These are phyloP conservation scores for Eulemur mongoz DNA, from an alignment of 2,797 vertebrate genomes.

Conservation along the genomic window DNA sequence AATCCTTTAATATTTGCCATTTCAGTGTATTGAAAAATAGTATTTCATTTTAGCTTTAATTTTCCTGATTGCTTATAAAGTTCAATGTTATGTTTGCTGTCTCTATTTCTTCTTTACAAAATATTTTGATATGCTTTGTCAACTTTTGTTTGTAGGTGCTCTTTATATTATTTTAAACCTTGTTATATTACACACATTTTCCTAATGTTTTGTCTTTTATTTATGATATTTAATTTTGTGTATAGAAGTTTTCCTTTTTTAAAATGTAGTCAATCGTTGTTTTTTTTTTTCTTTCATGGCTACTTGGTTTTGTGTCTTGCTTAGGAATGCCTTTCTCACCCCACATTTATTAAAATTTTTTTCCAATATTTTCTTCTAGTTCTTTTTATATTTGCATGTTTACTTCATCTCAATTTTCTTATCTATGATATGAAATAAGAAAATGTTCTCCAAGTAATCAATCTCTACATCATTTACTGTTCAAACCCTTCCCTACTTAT, in stretches of 20 bases:
- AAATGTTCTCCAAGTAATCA: not conserved
- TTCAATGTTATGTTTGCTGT: not conserved
- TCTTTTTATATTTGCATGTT: not conserved
- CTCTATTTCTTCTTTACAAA: not conserved
- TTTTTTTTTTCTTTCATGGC: not conserved
- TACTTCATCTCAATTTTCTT: not conserved
- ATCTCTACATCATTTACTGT: not conserved
- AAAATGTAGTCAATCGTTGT: not conserved
- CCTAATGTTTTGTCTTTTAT: not conserved
- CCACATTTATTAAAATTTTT: not conserved
- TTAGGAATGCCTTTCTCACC: not conserved
- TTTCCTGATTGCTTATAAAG: not conserved
- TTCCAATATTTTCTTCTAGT: not conserved
- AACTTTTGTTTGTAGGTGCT: not conserved
- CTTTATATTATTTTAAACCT: not conserved
- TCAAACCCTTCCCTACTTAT: not conserved
- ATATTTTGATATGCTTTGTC: not conserved
- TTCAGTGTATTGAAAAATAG: not conserved
- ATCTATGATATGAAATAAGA: not conserved
- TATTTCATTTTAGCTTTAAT: not conserved
- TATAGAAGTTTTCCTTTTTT: not conserved
- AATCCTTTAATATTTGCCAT: not conserved
- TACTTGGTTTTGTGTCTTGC: not conserved
- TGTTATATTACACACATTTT: not conserved
- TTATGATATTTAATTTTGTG: not conserved